Evolutionary conservation across 2,113 vertebrate genomes (phyloP), one percentile per base, ranked within the genome.

Genomic region (Prinia subflava): DNA sequence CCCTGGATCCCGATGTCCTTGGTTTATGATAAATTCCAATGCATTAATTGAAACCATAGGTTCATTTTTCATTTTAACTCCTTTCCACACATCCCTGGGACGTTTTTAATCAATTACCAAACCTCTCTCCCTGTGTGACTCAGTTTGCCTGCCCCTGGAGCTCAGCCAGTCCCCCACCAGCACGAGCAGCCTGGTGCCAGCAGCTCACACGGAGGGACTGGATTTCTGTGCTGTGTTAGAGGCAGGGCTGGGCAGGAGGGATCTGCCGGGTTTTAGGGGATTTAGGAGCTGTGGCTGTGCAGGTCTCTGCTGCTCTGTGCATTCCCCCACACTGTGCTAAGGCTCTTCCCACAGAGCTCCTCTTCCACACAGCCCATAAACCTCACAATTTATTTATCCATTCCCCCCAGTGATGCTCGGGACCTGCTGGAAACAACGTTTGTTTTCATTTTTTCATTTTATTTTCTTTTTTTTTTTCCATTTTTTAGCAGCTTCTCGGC

Each of bases 241-340:
- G 70, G 37, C 2, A 60, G 50, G 46, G 31, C 47, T 49, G 62
- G 30, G 39, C 30, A 9, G 3, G 30, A 15, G 8, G n/a, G 3
- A 20, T 25, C 25, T 11, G 4, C 14, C 15, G 18, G 4, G 21
- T 30, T 73, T 52, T 7, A 3, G 65, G 42, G 19, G 6, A 3
- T 41, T 16, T 6, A 4, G 69, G 20, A 15, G 46, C 24, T 27
- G 6, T 3, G 56, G 55, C 49, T n/a, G 33, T 3, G 75, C n/a
- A 7, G 79, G 14, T 28, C 53, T 12, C 17, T n/a, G 30, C 33
- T 13, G 46, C 10, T 22, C n/a, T 1, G 16, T 24, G 55, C 52
- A 9, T 16, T 35, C 68, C 10, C 64, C n/a, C 68, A 23, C 57
- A 1, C 4, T 0, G 5, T 5, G 10, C 59, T 14, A 0, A 9